phyloP scores from a whole-genome alignment of 2,113 vertebrate genomes.

The Gymnocephalus cernua region DNA sequence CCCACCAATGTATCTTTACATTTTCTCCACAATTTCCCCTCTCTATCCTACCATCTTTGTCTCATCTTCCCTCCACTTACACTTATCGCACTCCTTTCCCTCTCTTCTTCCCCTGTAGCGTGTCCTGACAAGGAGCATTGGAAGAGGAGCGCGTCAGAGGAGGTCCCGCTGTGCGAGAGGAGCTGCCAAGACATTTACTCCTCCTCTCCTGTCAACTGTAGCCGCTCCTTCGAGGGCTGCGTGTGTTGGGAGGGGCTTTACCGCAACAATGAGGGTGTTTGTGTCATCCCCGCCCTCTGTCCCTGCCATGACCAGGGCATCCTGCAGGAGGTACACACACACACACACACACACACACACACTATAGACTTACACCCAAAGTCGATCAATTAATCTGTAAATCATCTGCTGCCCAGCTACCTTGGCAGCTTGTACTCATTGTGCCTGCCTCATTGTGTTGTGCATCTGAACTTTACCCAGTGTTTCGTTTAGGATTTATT shows the following conservation, averaged over 20 bases:
- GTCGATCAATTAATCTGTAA: too few relatives aligned
- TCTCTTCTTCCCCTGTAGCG: conserved; percentile 64
- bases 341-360: conserved; percentile 24
- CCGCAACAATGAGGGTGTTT: conserved; percentile 80
- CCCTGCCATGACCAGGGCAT: conserved; percentile 83
- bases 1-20: background rate
- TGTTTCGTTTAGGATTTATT: too few relatives aligned
- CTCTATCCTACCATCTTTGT: background rate
- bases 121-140: conserved; percentile 87
- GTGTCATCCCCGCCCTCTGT: conserved; percentile 86
- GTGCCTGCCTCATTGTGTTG: conserved; percentile 34
- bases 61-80: background rate
- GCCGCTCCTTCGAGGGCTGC: conserved; percentile 76
- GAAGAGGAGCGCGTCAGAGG: conserved; percentile 61
- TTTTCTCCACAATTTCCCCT: background rate
- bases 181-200: conserved; percentile 84
- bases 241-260: conserved; percentile 85
- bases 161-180: conserved; percentile 80
- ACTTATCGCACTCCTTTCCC: background rate
- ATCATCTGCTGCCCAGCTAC: conserved; percentile 35
- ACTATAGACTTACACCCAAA: conserved; percentile 1
- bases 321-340: conserved; percentile 76
- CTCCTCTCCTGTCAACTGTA: conserved; percentile 72
- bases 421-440: conserved; percentile 35
- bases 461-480: conserved; percentile 27